These are phyloP conservation scores for Chamaetylas fuelleborni DNA, from an alignment of 2,113 vertebrate genomes.

Conservation along the genomic window DNA sequence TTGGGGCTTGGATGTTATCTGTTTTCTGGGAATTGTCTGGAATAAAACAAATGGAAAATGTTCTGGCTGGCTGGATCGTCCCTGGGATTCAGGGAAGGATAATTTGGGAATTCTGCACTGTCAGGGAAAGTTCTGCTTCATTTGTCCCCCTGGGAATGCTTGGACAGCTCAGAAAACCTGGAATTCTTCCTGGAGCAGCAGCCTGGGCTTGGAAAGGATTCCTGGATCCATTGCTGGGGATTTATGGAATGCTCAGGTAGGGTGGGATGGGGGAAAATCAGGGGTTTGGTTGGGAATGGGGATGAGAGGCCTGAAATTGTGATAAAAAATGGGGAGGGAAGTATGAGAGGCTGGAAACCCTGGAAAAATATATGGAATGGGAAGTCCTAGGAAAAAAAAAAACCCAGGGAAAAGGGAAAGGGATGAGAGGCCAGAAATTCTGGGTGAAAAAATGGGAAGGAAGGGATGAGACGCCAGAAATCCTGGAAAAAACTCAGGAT, in stretches of 20 bases:
- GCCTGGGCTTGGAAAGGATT: background rate
- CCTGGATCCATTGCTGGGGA: background rate
- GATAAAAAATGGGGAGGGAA: background rate
- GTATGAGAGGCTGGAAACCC: background rate
- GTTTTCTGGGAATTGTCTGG: background rate
- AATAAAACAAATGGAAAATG: background rate
- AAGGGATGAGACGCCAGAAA: background rate
- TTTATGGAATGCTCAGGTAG: background rate
- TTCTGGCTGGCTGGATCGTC: background rate
- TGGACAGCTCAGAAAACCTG: background rate
- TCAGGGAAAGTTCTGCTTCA: constrained; percentile 27
- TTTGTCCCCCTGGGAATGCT: background rate
- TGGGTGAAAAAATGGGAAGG: background rate
- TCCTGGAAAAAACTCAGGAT: background rate
- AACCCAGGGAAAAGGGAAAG: too few species aligned
- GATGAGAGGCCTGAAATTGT: background rate
- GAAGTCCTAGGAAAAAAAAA: background rate
- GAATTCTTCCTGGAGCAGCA: background rate
- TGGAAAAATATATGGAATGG: background rate
- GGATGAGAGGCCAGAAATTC: background rate
- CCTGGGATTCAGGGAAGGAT: background rate
- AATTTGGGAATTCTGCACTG: background rate
- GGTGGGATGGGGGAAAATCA: background rate
- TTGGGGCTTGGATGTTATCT: background rate
- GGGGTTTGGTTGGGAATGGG: background rate